A percentile compares a stretch with the other conserved stretches of the same genome.
Evolutionary conservation across 1,140 invertebrate species (phyloP).

Genomic region (Drosophila mojavensis): DNA sequence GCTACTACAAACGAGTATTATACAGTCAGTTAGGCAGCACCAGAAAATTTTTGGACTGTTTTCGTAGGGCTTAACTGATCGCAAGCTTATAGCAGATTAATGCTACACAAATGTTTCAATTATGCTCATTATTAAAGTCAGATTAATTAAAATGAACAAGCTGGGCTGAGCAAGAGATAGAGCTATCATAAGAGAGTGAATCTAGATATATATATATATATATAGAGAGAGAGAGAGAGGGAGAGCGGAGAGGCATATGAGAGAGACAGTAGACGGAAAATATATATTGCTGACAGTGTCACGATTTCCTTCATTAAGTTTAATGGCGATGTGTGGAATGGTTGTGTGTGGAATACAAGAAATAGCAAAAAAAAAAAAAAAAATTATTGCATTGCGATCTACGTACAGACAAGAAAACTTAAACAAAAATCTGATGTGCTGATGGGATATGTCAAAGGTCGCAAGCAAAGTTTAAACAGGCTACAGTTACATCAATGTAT

Average conservation of each 20-base stretch:
- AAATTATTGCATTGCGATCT: neutral
- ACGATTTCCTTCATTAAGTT: conserved; percentile 23
- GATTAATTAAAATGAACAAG: conserved; percentile 27
- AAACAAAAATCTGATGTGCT: neutral
- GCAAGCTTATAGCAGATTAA: no score
- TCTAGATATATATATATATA: no score
- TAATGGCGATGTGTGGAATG: conserved; percentile 13
- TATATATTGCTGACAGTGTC: conserved; percentile 1
- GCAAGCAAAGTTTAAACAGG: neutral
- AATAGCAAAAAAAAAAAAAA: neutral
- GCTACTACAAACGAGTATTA: no score
- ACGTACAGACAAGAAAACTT: neutral
- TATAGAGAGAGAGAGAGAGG: no score
- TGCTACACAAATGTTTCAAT: conserved; percentile 19
- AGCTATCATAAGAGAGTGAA: neutral
- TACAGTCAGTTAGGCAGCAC: no score
- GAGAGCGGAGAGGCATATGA: neutral
- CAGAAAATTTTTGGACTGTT: no score
- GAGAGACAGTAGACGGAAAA: neutral
- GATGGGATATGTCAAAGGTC: conserved; percentile 17
- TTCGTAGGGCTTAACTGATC: no score
- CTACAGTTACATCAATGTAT: no score
- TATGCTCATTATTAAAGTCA: conserved; percentile 16
- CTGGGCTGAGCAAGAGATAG: neutral
- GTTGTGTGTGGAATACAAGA: neutral